phyloP scores from a whole-genome alignment of 35 echinoderm and acorn worm species.

The Heliocidaris tuberculata region DNA sequence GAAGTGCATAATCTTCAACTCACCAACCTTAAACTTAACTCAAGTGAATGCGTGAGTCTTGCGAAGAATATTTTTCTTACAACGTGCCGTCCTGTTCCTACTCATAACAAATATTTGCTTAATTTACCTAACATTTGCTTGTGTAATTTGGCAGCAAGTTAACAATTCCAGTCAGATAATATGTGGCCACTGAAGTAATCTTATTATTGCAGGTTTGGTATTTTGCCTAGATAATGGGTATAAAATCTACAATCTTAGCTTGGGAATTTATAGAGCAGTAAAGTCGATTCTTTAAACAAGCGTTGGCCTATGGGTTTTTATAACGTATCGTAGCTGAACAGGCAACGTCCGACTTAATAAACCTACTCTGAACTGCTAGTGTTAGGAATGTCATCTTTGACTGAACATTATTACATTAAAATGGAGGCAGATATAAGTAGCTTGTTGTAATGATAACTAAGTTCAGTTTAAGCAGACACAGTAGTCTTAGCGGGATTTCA shows the following conservation, averaged over 20 bases:
- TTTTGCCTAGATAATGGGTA: neutral
- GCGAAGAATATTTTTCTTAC: neutral
- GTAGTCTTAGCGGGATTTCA: too few species aligned
- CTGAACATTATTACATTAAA: neutral
- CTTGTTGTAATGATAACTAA: too few species aligned
- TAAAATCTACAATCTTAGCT: neutral
- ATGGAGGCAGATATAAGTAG: too few species aligned
- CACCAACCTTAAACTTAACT: too few species aligned
- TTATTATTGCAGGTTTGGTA: neutral
- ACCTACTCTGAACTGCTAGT: too few species aligned
- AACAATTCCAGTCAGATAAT: neutral
- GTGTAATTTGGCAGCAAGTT: slow-evolving; percentile 9
- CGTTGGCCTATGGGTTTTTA: neutral
- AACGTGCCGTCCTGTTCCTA: neutral
- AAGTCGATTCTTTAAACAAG: neutral
- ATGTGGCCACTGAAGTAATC: neutral
- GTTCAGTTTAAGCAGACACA: too few species aligned
- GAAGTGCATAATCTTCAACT: too few species aligned
- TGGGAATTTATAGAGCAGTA: neutral
- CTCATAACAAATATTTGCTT: neutral
- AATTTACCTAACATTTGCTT: neutral
- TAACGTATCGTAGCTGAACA: neutral
- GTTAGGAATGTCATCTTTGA: neutral
- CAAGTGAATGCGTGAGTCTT: neutral
- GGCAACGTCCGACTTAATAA: neutral